Conservation (phyloP, 2,888 invertebrate genomes). For the Toxonevra muliebris region DNA sequence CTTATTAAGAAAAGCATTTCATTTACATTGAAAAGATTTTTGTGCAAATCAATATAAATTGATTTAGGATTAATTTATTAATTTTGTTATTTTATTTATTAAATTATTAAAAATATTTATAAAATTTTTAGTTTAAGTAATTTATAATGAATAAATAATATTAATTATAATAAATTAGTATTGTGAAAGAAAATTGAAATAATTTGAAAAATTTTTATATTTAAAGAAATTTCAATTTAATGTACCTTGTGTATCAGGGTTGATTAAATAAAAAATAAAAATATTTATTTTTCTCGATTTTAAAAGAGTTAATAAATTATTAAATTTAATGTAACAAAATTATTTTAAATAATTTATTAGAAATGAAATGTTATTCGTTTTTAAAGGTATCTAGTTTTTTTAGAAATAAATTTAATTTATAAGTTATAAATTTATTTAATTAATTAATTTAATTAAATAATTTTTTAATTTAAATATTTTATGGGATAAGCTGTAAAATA, state of each 20-base stretch:
- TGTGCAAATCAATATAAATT: slow-evolving; percentile 64
- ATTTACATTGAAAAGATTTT: slow-evolving; percentile 74
- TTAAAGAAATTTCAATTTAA: slow-evolving; percentile 70
- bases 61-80: slow-evolving; percentile 53
- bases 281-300: slow-evolving; percentile 69
- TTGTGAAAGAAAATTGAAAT: slow-evolving; percentile 69
- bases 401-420: slow-evolving; percentile 70
- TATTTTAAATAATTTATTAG: slow-evolving; percentile 72
- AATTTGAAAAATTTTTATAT: slow-evolving; percentile 65
- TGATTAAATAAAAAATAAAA: slow-evolving; percentile 67
- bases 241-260: slow-evolving; percentile 81
- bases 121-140: slow-evolving; percentile 65
- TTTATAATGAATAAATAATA: slow-evolving; percentile 67
- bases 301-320: slow-evolving; percentile 71
- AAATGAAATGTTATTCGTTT: slow-evolving; percentile 74
- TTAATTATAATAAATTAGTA: slow-evolving; percentile 70
- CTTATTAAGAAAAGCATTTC: slow-evolving; percentile 70
- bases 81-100: slow-evolving; percentile 53
- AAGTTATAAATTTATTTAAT: slow-evolving; percentile 49
- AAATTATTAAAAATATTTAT: slow-evolving; percentile 65
- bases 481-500: slow-evolving; percentile 72
- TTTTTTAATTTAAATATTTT: slow-evolving; percentile 66
- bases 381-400: slow-evolving; percentile 75
- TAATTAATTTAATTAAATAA: slow-evolving; percentile 57
- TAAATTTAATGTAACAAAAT: slow-evolving; percentile 69